Evolutionary conservation across 2,113 vertebrate genomes (phyloP).

Genomic region (Eudyptes chrysolophus): DNA sequence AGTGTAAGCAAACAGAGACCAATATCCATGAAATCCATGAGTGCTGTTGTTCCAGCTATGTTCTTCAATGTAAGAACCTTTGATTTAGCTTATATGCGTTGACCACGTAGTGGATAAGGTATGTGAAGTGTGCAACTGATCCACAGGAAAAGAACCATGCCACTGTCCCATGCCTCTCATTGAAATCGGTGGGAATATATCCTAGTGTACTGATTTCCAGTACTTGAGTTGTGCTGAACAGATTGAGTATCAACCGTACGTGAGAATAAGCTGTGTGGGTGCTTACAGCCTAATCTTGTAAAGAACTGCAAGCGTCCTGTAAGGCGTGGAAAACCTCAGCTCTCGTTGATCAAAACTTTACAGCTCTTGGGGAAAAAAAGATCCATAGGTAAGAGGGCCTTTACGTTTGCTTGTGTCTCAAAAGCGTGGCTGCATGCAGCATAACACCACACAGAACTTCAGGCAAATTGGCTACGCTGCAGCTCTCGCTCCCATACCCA

Average conservation of each 20-base stretch:
- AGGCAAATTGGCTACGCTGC: not conserved
- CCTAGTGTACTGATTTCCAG: not conserved
- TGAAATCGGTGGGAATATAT: not conserved
- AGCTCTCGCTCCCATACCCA: not conserved
- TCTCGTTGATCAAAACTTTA: not conserved
- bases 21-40: not conserved
- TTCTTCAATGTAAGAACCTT: not conserved
- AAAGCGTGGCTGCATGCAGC: not conserved
- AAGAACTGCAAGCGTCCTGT: not conserved
- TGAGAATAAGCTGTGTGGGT: not conserved
- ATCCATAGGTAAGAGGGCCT: not conserved
- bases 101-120: not conserved
- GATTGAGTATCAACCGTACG: not conserved
- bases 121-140: not conserved
- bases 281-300: not conserved
- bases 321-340: not conserved
- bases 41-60: not conserved
- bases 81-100: not conserved
- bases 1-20: not conserved
- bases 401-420: rapidly evolving
- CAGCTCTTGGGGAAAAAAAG: not conserved
- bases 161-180: not conserved
- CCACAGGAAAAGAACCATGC: not conserved
- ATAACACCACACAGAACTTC: not conserved
- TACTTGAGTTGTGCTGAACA: not conserved